These are phyloP conservation scores for Empidonax traillii DNA, from an alignment of 2,113 vertebrate genomes.

Conservation along the genomic window DNA sequence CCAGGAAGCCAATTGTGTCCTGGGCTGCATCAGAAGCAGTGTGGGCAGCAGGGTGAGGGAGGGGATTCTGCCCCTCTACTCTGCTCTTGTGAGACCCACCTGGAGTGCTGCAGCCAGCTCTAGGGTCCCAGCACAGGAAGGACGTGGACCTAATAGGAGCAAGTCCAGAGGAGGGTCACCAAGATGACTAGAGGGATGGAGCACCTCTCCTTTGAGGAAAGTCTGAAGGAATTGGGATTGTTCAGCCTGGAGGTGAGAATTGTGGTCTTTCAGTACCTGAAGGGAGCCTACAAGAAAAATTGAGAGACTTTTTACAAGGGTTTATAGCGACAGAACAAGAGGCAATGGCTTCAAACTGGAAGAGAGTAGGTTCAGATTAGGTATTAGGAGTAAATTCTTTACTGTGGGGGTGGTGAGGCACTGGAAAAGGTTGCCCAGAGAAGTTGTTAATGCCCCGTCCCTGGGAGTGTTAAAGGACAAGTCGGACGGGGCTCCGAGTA, in stretches of 20 bases:
- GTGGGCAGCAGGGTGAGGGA: background rate
- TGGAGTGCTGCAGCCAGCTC: background rate
- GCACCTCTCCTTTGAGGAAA: background rate
- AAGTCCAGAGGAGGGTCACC: background rate
- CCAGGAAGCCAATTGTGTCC: rapidly evolving
- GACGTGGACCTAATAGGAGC: rapidly evolving
- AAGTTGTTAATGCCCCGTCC: background rate
- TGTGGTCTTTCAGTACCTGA: background rate
- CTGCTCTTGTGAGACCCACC: background rate
- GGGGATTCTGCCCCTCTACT: background rate
- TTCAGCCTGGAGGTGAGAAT: background rate
- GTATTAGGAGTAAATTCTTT: background rate
- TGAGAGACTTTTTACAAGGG: background rate
- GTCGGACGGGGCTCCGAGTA: background rate
- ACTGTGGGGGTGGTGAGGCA: background rate
- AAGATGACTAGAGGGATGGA: background rate
- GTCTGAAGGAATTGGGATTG: background rate
- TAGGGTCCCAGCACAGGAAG: background rate
- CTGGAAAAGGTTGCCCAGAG: background rate
- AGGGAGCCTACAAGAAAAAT: background rate
- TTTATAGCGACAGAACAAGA: background rate
- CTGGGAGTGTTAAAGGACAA: background rate
- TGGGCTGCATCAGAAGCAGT: background rate
- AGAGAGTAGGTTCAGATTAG: background rate
- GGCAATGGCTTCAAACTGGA: background rate